Conservation (phyloP, 92 coral and sea anemone genomes). For the Epizoanthus illoricatus region DNA sequence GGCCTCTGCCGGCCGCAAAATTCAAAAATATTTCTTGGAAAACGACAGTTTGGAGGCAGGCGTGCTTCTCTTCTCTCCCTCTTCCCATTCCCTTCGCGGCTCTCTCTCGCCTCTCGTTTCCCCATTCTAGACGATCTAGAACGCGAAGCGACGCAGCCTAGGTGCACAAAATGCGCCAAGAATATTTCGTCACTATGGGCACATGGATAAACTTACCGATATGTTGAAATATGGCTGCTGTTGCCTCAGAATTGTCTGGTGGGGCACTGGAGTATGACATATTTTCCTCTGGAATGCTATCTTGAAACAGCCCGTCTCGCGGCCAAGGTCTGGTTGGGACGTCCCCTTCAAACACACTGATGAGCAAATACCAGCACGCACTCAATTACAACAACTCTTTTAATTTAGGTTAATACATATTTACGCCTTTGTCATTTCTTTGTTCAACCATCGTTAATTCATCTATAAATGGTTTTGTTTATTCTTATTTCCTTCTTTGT, state of each 20-base stretch:
- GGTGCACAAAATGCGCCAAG: neutral
- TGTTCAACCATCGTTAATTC: neutral
- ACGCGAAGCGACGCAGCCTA: too few relatives aligned
- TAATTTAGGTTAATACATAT: neutral
- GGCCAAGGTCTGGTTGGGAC: neutral
- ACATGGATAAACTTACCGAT: slow-evolving; percentile 48
- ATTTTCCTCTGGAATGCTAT: slow-evolving; percentile 47
- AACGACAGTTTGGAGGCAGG: too few relatives aligned
- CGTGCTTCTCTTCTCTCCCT: too few relatives aligned
- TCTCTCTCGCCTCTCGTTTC: too few relatives aligned
- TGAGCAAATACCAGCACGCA: neutral
- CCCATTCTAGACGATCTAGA: too few relatives aligned
- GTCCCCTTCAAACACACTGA: slow-evolving; percentile 15
- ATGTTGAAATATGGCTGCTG: slow-evolving; percentile 77
- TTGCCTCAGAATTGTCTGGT: slow-evolving; percentile 65
- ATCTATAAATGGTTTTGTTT: too few relatives aligned
- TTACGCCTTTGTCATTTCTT: neutral
- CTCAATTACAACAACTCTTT: neutral
- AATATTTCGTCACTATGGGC: neutral
- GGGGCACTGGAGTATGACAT: slow-evolving; percentile 61
- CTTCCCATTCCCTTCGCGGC: too few relatives aligned
- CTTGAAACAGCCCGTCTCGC: slow-evolving; percentile 4
- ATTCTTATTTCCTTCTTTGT: too few relatives aligned
- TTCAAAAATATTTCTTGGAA: too few relatives aligned
- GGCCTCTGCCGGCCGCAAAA: too few relatives aligned